Evolutionary conservation across 2,797 vertebrate genomes (phyloP).

Genomic region (Danio jaintianensis): DNA sequence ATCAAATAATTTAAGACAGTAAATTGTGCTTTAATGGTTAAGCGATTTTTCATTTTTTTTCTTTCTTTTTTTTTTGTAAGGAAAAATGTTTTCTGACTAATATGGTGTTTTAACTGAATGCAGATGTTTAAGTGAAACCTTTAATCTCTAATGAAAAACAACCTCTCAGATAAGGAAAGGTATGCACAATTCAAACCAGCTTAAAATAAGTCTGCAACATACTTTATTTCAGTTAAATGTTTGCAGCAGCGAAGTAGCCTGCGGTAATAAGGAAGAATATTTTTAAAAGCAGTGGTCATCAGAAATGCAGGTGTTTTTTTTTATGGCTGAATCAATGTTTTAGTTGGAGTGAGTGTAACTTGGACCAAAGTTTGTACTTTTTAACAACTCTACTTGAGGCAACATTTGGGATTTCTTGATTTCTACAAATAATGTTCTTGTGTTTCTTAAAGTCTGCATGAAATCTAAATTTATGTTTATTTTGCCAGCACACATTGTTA

Average conservation of each 20-base stretch:
- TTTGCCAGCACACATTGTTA: no score
- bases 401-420: no score
- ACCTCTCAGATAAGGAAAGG: background rate
- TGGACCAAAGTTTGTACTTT: background rate
- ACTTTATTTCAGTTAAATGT: conserved; percentile 19
- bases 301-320: background rate
- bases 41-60: background rate
- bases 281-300: no score
- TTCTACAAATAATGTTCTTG: no score
- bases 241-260: background rate
- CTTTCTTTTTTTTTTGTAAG: background rate
- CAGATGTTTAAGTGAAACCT: conserved; percentile 16
- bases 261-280: background rate
- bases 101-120: background rate
- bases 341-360: background rate
- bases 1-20: background rate
- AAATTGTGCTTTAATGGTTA: background rate
- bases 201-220: background rate
- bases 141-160: conserved; percentile 21
- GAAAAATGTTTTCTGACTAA: background rate
- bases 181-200: conserved; percentile 19
- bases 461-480: no score
- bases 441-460: no score
- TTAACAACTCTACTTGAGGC: no score
- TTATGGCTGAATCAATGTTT: background rate